Evolutionary conservation across 2,888 invertebrate genomes (phyloP), one percentile per base, ranked within the genome.

Genomic region (Scrobipalpa costella): DNA sequence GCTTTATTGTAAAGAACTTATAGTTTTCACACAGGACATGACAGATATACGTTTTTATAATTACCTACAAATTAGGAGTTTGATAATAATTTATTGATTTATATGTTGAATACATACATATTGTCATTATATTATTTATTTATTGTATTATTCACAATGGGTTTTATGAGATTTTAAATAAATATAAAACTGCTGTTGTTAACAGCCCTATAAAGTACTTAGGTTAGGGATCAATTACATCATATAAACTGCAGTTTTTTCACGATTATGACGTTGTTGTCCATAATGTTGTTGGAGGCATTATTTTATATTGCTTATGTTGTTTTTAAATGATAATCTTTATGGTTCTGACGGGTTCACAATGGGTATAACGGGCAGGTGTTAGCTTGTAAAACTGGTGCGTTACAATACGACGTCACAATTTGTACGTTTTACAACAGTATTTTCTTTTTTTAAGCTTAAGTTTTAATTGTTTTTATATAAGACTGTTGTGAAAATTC

Each of bases 1-100:
- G 78, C 79, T 83, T 79, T 72, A 73, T 76, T 70, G 66, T 71
- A n/a, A 71, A 8, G 8, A 47, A 17, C 47, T 3, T 17, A 47
- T 47, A 17, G 47, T 47, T 47, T 40, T 40, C n/a, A 6, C 7
- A 47, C 17, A 47, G 7, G 8, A 47, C 8, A 8, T 8, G 3
- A 2, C 44, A 17, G 47, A 17, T 47, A 2, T n/a, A 17, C 1
- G 17, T 47, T 47, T 47, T 47, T 47, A 47, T 47, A 40, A 38
- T 47, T 47, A 6, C 15, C 7, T 7, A 47, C 44, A 7, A 47
- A 47, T 47, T 47, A 47, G 17, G 17, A n/a, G n/a, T 40, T 40
- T 40, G 11, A 1, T n/a, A 40, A 13, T 40, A 40, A 40, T 40
- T 40, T 40, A 40, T 40, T 13, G 7, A 13, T 40, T 40, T 13